Evolutionary conservation across 2,113 vertebrate genomes (phyloP), one percentile per base, ranked within the genome.

Genomic region (Melanotaenia duboulayi): DNA sequence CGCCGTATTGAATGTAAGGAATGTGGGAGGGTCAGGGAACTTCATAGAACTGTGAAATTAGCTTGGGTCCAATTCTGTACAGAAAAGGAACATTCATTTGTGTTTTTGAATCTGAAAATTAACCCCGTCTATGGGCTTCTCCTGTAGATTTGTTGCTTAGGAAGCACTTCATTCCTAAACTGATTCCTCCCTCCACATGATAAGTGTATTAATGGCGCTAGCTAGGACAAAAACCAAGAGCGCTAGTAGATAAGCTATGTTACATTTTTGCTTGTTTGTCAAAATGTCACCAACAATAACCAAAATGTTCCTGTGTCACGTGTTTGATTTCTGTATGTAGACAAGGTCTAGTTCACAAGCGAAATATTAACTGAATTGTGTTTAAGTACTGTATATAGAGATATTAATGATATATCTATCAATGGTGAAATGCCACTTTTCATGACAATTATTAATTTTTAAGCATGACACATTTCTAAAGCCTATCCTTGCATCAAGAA

Each of bases 1-100:
- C 96, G 98, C 97, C 96, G 96, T 97, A 98, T 94, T 99, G 98
- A 99, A 99, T 99, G 98, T 99, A 99, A 96, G 95, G 95, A 87
- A 91, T 90, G 91, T 95, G 95, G 96, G 95, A 95, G 96, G 96
- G 96, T 96, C 96, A 96, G 96, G 96, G 95, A 97, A 95, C 95
- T 96, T 92, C 95, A 95, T 92, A 94, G 96, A 98, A 99, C 98
- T 99, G 97, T 99, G 97, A 99, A 98, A 96, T 94, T 96, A 94
- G 96, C 94, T 96, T 96, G 97, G 97, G 97, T 98, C 97, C 97
- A 99, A 96, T 97, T 98, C 95, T 96, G 95, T 96, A 96, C 94
- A 96, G 96, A 97, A 92, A 97, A 96, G 96, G 92, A 97, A 96
- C 96, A 95, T 96, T 95, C 91, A 93, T 95, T 87, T 90, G 68